Base-by-base conservation (phyloP, 2,797 vertebrate genomes). In the Poeciliopsis infans region DNA sequence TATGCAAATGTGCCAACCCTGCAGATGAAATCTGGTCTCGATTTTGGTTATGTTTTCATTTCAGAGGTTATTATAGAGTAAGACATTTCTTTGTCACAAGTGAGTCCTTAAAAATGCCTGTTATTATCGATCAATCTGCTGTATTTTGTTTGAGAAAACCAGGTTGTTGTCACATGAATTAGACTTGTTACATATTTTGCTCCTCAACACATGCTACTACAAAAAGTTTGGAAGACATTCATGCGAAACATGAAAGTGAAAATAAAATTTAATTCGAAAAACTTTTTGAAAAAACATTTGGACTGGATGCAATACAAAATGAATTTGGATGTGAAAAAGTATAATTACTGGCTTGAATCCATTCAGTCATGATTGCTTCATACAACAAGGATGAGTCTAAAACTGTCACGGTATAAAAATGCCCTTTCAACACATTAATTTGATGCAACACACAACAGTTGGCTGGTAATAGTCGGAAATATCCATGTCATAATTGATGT, bases 381-480 rank as follows among this genome's bases (percentile, higher is more conserved):
- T 51, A 39, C 28, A n/a, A 20, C 25, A 16, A 41, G 49, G 46
- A n/a, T 8, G 20, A 76, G 59, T 39, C 39, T 69, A 43, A 43
- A 69, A 69, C 61, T 43, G 66, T 45, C 41, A 70, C 39, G 1
- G 66, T 53, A 18, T 41, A 39, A 55, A 36, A 69, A 77, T 43
- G 18, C 47, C 31, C 47, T 28, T 55, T 16, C 47, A 69, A 43
- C 64, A 55, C 47, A 77, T 77, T 69, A 23, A 51, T 77, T 41
- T 41, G 66, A 69, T 28, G 3, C 23, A 53, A 69, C 47, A 69
- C 33, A 75, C 53, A 75, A 59, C 33, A 61, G n/a, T 28, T 28
- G 41, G 25, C 73, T 75, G 7, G 23, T 75, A 59, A 61, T n/a
- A n/a, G 23, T 55, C 75, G 51, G 20, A 76, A 76, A 51, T 41